Evolutionary conservation across 2,888 invertebrate genomes (phyloP), one percentile per base, ranked within the genome.

Genomic region (Anoplius nigerrimus): DNA sequence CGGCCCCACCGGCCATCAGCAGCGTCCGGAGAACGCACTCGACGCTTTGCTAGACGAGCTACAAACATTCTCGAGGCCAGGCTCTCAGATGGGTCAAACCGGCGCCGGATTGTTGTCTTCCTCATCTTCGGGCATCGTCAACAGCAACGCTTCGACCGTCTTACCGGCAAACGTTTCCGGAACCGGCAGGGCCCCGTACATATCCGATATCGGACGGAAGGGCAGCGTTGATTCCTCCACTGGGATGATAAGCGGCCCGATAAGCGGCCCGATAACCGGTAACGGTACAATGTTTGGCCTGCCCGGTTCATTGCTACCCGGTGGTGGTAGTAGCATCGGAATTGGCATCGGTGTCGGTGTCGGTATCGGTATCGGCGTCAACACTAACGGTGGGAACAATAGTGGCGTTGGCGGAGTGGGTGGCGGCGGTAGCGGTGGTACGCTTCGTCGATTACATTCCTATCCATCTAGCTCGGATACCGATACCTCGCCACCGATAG

Each of bases 21-120:
- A 92, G 90, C 93, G 94, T 91, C 92, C 95, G 92, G 96, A 97
- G 94, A 97, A 97, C 94, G 96, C 97, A 93, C 96, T 97, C 95
- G 97, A 97, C 94, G 96, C 96, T 93, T 90, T 97, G 94, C 91
- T 97, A 95, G 96, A 96, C 89, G 97, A 97, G 90, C 92, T 97
- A 77, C 96, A 97, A 90, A 96, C 96, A 42, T 96, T 96, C 89
- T 94, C 96, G 63, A 93, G 94, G 88, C 96, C 96, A n/a, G 78
- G 84, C 24, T 88, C 88, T 2, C 87, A 86, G 66, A 76, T 86
- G 55, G 83, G 84, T 18, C 87, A 87, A 68, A 78, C 82, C 8
- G 80, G 57, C 22, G 22, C 57, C 48, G 21, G 58, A 18, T 16
- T 66, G 46, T 66, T 63, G 6, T 34, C 34, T 11, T 34, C 34